Base-by-base conservation (phyloP, 2,888 invertebrate species). In the Lampropteryx suffumata region DNA sequence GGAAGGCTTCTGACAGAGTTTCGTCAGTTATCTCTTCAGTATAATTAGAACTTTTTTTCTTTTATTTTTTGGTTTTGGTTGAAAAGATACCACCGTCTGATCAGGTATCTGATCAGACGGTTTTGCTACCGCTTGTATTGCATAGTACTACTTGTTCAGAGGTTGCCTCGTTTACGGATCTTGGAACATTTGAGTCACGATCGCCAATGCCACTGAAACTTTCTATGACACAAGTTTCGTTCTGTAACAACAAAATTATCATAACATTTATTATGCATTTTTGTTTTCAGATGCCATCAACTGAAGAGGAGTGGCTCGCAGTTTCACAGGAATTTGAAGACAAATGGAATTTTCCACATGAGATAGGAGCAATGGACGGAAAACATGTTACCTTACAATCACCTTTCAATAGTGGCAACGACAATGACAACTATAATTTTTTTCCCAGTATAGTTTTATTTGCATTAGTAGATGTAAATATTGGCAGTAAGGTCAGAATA, bases 311-410 rank as follows among this genome's bases (percentile, higher is more conserved):
- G 46, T 75, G 72, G 71, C 53, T 55, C 11, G 40, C 50, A 50
- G 35, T 70, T 12, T 56, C 67, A 6, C 12, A 64, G 12, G 26
- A 54, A 37, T 73, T 69, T 50, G 52, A 65, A 24, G 45, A 64
- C 33, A 53, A 46, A 56, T 76, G 73, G 74, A 65, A 75, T 59
- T 76, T 76, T 44, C 76, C 75, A 47, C 66, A 73, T 34, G 65
- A 58, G 13, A 12, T 71, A 17, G 76, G 65, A 21, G 66, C 74
- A 3, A 67, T 75, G 47, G 73, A 77, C 47, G 78, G 76, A 51
- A 67, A 64, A 52, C 67, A 67, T 35, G 49, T 64, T 29, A 33
- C 47, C 5, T 39, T 67, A 12, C 55, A 63, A 39, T 57, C 62
- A 41, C 65, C 63, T 32, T 36, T 50, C 10, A 52, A 61, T 43